Conservation (phyloP, 2,888 invertebrate genomes). For the Octodonta nipae region DNA sequence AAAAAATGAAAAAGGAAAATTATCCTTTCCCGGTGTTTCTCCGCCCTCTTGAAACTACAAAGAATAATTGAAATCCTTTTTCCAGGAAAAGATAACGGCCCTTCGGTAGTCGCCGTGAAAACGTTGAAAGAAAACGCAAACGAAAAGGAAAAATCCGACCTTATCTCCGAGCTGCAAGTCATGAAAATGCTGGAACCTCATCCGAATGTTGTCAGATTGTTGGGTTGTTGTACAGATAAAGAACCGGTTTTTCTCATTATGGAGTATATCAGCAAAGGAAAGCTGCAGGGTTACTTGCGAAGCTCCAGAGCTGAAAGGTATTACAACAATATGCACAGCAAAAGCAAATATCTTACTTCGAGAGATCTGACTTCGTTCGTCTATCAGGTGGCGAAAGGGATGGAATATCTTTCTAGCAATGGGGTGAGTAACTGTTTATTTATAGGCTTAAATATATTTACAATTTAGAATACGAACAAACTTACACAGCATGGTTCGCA, state of each 20-base stretch:
- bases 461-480: too few relatives aligned
- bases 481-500: too few relatives aligned
- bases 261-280: constrained; percentile 80
- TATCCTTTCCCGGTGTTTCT: too few relatives aligned
- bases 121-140: constrained; percentile 86
- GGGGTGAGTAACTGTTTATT: constrained; percentile 53
- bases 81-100: constrained; percentile 49
- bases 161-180: constrained; percentile 76
- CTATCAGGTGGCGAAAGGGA: constrained; percentile 79
- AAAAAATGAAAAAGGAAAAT: too few relatives aligned
- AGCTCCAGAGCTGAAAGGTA: constrained; percentile 73
- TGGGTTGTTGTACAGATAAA: constrained; percentile 82
- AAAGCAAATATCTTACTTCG: constrained; percentile 66
- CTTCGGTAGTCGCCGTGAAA: constrained; percentile 80
- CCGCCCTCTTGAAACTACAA: too few relatives aligned
- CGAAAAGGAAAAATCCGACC: constrained; percentile 72
- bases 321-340: constrained; percentile 65
- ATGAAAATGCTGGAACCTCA: constrained; percentile 87
- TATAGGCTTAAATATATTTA: too few relatives aligned
- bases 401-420: constrained; percentile 72
- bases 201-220: constrained; percentile 74
- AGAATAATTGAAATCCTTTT: too few relatives aligned
- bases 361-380: constrained; percentile 80
- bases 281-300: constrained; percentile 76
- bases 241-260: constrained; percentile 86